Base-by-base conservation (phyloP, 2,113 vertebrate species). In the Lamprologus ornatipinnis region DNA sequence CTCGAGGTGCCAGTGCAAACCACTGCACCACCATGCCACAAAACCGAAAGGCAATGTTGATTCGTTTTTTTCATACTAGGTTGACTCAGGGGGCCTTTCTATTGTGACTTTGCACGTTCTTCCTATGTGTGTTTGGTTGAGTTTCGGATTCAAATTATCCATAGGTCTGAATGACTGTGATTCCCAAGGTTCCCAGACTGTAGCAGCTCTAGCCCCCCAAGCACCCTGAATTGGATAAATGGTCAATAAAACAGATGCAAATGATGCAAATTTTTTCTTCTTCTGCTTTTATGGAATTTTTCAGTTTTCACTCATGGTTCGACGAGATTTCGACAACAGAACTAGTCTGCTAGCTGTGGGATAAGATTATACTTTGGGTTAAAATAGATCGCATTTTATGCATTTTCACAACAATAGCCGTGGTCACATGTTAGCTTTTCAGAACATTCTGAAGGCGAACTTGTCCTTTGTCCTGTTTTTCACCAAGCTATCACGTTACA, bases 1-100 rank as follows among this genome's bases (percentile, higher is more conserved):
- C 33, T 7, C 2, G 3, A 65, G 33, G 3, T 37, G 19, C 8
- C 57, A 33, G 57, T 33, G 5, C 8, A 0, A 60, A 60, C 0
- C 33, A 65, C 33, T 65, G 60, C 17, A 37, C 31, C 60, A 0
- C 60, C 60, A 37, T 37, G 6, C 19, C 33, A 37, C 19, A 12
- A 37, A 37, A n/a, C 60, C 1, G 1, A 73, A 75, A 73, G 68
- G 40, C 68, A 73, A 26, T 2, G 40, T 26, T 28, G 40, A 2
- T 73, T 47, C 9, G 1, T 47, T 0, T 73, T 73, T 45, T 28
- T 47, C 14, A 28, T 17, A 11, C 40, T 17, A 73, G 4, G 40
- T 26, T 73, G 68, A 17, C 68, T 45, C 40, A 45, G 5, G 5
- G 5, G 57, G 1, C 14, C 26, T 60, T 60, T 60, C 14, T 60